phyloP scores from a whole-genome alignment of 2,888 invertebrate genomes.

The Campoplex capitator region DNA sequence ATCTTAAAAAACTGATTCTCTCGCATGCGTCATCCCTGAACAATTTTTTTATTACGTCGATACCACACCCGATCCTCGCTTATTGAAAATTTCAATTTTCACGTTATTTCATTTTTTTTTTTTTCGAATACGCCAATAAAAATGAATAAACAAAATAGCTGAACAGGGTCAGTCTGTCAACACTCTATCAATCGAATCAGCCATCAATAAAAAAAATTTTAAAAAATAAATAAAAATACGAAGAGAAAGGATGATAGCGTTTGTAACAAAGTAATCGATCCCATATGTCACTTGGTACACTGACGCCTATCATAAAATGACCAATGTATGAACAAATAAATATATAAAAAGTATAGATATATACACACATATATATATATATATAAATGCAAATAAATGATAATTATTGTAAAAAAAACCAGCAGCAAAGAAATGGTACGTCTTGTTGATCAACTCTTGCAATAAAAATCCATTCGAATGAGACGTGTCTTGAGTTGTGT shows the following conservation, averaged over 20 bases:
- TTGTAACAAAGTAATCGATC: background rate
- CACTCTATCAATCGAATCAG: conserved; percentile 1
- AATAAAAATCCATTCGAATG: background rate
- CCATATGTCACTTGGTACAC: conserved; percentile 21
- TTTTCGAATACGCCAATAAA: background rate
- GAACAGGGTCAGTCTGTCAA: conserved; percentile 35
- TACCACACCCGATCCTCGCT: background rate
- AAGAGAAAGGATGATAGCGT: background rate
- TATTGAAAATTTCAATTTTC: background rate
- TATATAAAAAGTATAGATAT: conserved; percentile 7
- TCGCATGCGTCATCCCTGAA: background rate
- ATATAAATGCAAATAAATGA: background rate
- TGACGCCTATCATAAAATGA: conserved; percentile 51
- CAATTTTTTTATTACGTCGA: background rate
- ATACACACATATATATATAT: conserved; percentile 3
- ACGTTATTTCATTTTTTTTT: background rate
- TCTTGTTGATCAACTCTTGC: conserved; percentile 17
- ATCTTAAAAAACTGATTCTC: background rate
- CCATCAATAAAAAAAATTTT: background rate
- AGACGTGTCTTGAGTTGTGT: conserved; percentile 38
- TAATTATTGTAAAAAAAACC: background rate
- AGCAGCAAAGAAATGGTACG: conserved; percentile 22
- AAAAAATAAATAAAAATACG: background rate
- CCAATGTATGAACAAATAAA: conserved; percentile 43
- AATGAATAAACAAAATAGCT: conserved; percentile 11